Percentiles rank a stretch among this genome's conserved stretches.
These are phyloP conservation scores for Emydoidea blandingii DNA, from an alignment of 2,797 vertebrate genomes.

Conservation along the genomic window DNA sequence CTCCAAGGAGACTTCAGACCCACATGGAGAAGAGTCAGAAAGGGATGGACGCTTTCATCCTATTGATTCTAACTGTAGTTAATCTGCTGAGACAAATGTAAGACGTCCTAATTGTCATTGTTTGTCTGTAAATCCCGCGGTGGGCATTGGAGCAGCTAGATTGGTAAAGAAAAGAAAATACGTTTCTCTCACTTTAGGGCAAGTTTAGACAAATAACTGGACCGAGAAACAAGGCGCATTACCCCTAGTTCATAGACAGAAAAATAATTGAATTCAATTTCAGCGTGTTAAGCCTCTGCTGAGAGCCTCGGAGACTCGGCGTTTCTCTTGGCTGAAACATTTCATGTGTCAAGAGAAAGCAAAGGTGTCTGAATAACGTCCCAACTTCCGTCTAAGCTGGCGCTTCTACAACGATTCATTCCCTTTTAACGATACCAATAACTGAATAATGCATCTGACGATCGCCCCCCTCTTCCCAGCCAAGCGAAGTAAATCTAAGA, in stretches of 20 bases:
- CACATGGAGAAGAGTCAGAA: neutral
- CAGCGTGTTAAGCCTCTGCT: fast-evolving
- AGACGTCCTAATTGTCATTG: neutral
- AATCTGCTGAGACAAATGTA: conserved; percentile 3
- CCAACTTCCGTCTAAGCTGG: neutral
- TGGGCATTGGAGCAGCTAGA: neutral
- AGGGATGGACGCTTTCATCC: neutral
- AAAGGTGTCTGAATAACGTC: neutral
- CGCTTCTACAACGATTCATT: neutral
- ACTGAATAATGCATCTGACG: neutral
- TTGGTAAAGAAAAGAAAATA: neutral
- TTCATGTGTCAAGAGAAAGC: neutral
- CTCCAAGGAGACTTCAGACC: neutral
- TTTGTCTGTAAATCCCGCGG: neutral
- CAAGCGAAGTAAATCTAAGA: neutral
- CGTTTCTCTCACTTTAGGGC: neutral
- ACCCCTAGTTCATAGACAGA: neutral
- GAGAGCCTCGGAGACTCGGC: neutral
- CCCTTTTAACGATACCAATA: neutral
- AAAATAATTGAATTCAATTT: neutral
- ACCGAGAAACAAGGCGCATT: neutral
- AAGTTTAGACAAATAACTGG: neutral
- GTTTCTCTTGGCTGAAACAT: neutral
- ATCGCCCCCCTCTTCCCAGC: neutral
- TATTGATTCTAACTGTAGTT: neutral